phyloP scores from a whole-genome alignment of 2,113 vertebrate genomes.

The Chascanopsetta lugubris region DNA sequence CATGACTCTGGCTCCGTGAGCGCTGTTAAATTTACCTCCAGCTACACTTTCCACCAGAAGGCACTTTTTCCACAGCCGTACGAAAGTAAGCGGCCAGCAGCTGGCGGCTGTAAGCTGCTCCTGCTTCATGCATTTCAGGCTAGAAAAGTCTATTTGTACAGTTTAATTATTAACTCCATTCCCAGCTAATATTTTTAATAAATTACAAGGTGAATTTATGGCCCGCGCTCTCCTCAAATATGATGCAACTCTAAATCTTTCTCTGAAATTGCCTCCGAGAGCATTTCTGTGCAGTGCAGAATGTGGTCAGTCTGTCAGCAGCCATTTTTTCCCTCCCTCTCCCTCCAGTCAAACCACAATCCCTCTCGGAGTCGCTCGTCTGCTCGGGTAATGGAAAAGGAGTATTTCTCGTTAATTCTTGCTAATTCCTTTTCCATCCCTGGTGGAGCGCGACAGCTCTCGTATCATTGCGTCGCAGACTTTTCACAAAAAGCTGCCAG shows the following conservation, averaged over 20 bases:
- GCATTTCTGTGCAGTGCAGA: conserved; percentile 46
- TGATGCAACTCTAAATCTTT: conserved; percentile 56
- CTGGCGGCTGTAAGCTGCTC: conserved; percentile 6
- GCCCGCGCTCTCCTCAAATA: conserved; percentile 18
- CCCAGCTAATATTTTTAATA: conserved; percentile 28
- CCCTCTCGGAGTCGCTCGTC: conserved; percentile 73
- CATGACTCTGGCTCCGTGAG: not conserved
- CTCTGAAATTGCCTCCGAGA: conserved; percentile 47
- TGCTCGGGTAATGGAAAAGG: conserved; percentile 76
- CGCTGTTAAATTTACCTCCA: conserved; percentile 24
- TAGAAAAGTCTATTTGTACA: conserved; percentile 10
- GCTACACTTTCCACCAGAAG: conserved; percentile 41
- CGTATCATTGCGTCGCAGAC: not conserved
- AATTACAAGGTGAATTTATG: conserved; percentile 28
- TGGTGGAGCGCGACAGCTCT: conserved; percentile 13
- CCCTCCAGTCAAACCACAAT: conserved; percentile 69
- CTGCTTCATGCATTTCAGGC: conserved; percentile 16
- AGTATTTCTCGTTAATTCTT: conserved; percentile 44
- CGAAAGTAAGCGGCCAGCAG: conserved; percentile 39
- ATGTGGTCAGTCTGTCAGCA: conserved; percentile 74
- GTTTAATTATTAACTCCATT: conserved; percentile 47
- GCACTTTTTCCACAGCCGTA: conserved; percentile 27
- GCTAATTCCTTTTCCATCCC: conserved; percentile 76
- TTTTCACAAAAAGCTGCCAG: not conserved
- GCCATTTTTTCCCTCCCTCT: conserved; percentile 51